Base-by-base conservation (phyloP, 2,888 invertebrate genomes). In the Epirrhoe tristata region DNA sequence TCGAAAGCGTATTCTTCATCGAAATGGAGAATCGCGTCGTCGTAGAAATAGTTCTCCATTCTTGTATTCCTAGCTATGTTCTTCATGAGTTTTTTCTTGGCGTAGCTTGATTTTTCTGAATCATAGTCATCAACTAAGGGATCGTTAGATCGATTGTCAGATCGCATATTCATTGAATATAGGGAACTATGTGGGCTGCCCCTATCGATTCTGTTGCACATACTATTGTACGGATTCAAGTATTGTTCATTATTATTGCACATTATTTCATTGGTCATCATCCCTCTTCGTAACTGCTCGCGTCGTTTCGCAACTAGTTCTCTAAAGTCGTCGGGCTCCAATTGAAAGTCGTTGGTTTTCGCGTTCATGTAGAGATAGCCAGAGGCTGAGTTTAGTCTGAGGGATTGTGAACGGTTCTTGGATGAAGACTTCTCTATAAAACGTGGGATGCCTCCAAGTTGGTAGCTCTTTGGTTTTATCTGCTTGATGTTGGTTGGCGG, bases 301-400 rank as follows among this genome's bases (percentile, higher is more conserved):
- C 93, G 82, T 63, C 94, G 73, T 56, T 92, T 93, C 0, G 92
- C 85, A 1, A 93, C 91, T 31, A 93, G 87, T 62, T 93, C 93
- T 58, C 89, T 85, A 69, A 93, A 93, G 62, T 94, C 94, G 14
- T 92, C 90, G 0, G 93, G 89, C 56, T 94, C 92, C 50, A 94
- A 72, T 76, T 92, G 90, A 79, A 94, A 94, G 57, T 94, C 94
- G 74, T 93, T 92, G 1, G 86, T 79, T 59, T 85, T 90, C 0
- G 94, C 94, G 81, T 93, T 94, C 94, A 94, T 94, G 71, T 92
- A 93, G 1, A 94, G 78, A 72, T 93, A 91, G 0, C 94, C 94
- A 0, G 94, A 94, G 0, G 94, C 94, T 0, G 94, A 94, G 75
- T 93, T 93, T 0, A 94, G 87, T 0, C 94, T 79, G 0, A 94